Evolutionary conservation across 2,113 vertebrate species (phyloP), one percentile per base, ranked within the genome.

Genomic region (Stomatorhinus ivindoensis): DNA sequence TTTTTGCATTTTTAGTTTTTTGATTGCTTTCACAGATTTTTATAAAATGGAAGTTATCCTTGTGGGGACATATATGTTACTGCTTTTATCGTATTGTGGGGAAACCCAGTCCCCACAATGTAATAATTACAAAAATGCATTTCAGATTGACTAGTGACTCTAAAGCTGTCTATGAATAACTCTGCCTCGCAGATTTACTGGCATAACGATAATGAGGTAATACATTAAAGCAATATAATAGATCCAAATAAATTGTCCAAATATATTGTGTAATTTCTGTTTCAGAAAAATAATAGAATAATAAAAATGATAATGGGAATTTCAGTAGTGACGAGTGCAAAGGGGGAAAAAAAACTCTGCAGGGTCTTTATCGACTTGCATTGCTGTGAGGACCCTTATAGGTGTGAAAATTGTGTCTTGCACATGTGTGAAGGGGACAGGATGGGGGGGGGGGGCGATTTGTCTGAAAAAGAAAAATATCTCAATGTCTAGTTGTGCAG

Each of bases 211-310:
- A 84, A 84, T n/a, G 21, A 84, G 44, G 82, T 84, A 84, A 84
- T 84, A 44, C 19, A 80, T 80, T 80, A 80, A 84, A 84, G 82
- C 82, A 44, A 19, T 19, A 47, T 84, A 47, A 84, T n/a, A 24
- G 73, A 84, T n/a, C 39, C 24, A 84, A 84, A 84, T 84, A 47
- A 84, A 84, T 84, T 84, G 44, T 47, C 39, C 80, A 84, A 84
- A 84, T 84, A 24, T 47, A 80, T 80, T 24, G 17, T 84, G 44
- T 84, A 24, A 84, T 84, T 44, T 47, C 39, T 44, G 82, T 47
- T 84, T 84, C 44, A 84, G 7, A 84, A 84, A 82, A 82, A 44
- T 84, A 84, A 47, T 47, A 11, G 82, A 84, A 84, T 47, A 47
- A 84, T 84, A 84, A 84, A 84, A 80, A 84, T 9, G 80, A 84